Evolutionary conservation across 2,113 vertebrate species (phyloP), one percentile per base, ranked within the genome.

Genomic region (Clinocottus analis): DNA sequence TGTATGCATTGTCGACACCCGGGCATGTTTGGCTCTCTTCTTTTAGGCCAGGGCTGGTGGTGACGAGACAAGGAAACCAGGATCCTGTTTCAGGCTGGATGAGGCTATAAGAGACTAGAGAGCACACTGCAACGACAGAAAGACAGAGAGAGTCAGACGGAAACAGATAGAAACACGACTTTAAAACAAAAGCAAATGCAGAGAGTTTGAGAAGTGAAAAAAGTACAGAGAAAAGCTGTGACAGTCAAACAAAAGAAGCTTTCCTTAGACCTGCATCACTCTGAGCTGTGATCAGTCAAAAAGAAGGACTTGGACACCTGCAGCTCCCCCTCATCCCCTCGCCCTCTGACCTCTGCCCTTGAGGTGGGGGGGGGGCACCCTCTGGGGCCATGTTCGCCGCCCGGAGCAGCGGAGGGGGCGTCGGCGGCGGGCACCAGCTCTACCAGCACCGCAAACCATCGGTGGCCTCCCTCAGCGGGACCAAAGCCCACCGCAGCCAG

Each of bases 41-140:
- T 85, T 91, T 90, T 77, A 90, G 93, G 93, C 92, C 79, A 72
- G 78, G 47, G 58, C 85, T 63, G 82, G 74, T 76, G n/a, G 91
- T 91, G 87, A 85, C 88, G 87, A 86, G 84, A 91, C 88, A 85
- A 90, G 92, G 83, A 92, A 90, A 85, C 92, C 56, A 65, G 61
- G 95, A 95, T 99, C 97, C 82, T 77, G 90, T 99, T 98, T 98
- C 98, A 96, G 94, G 87, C 67, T 85, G 85, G 90, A 86, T 84
- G 92, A 94, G 96, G 94, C 93, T 97, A 92, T 94, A 95, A 95
- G 87, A 93, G 90, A 88, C 6, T 87, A 93, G 92, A 81, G 90
- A 84, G 82, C 88, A 93, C 75, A 21, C 58, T 7, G 85, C 65
- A 80, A 58, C 55, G 80, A 83, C 45, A 59, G 82, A 74, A 4